Conservation (phyloP, 2,113 vertebrate species). For the Pithys albifrons region DNA sequence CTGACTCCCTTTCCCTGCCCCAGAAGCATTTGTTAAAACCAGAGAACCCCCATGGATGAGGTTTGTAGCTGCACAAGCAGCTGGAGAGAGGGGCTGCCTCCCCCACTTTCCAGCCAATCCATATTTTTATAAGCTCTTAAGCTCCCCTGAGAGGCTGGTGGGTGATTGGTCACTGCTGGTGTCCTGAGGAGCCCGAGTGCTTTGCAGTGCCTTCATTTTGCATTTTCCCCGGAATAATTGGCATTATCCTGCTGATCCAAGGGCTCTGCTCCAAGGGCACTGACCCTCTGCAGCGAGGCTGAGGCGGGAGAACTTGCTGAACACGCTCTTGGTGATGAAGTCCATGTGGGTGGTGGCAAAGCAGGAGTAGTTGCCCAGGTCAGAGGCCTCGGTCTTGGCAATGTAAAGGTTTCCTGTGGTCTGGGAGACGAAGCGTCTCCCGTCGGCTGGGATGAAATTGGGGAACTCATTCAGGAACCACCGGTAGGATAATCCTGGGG, state of each 20-base stretch:
- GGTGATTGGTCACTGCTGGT: not conserved
- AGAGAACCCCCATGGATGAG: not conserved
- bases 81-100: not conserved
- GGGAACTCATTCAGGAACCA: constrained; percentile 96
- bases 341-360: constrained; percentile 93
- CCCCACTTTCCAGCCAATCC: not conserved
- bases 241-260: not conserved
- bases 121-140: not conserved
- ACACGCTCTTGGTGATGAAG: constrained; percentile 94
- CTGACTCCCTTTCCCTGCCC: not conserved
- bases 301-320: constrained; percentile 90
- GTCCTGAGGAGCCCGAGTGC: not conserved
- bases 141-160: not conserved
- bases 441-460: constrained; percentile 85
- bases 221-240: not conserved
- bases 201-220: accelerated
- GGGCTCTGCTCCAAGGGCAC: not conserved
- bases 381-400: constrained; percentile 85
- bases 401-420: constrained; percentile 94
- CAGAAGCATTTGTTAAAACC: not conserved
- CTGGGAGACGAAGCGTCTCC: constrained; percentile 92
- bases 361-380: constrained; percentile 92
- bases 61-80: not conserved
- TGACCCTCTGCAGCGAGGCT: constrained; percentile 86
- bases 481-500: constrained; percentile 88